phyloP scores from a whole-genome alignment of 2,888 invertebrate genomes.

The Nomada hirtipes region DNA sequence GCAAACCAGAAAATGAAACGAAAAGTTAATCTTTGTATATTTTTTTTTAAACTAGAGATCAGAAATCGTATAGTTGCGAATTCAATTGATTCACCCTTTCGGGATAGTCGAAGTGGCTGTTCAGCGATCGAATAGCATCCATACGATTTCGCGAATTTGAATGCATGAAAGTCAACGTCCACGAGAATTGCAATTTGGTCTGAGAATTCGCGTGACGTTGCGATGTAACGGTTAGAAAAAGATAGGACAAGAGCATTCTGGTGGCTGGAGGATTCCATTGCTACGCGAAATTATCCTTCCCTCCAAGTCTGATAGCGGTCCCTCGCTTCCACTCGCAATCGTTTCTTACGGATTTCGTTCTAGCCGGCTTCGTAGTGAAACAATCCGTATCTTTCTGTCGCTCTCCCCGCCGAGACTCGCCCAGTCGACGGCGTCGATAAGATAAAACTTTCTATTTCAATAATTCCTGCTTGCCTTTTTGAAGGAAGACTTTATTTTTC shows the following conservation, averaged over 20 bases:
- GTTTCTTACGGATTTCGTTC: slow-evolving; percentile 36
- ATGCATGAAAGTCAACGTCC: slow-evolving; percentile 35
- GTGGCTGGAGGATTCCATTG: slow-evolving; percentile 49
- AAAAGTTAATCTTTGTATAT: no score
- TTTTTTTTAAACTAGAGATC: no score
- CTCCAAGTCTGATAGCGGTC: slow-evolving; percentile 41
- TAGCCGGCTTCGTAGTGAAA: slow-evolving; percentile 20
- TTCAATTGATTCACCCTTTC: slow-evolving; percentile 1
- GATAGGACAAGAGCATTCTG: slow-evolving; percentile 42
- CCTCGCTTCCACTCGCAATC: slow-evolving; percentile 44
- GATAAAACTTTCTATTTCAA: slow-evolving; percentile 46
- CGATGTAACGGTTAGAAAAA: slow-evolving; percentile 39
- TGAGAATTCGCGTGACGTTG: slow-evolving; percentile 1
- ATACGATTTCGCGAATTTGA: slow-evolving; percentile 45
- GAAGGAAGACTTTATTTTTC: slow-evolving; percentile 22
- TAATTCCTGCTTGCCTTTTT: slow-evolving; percentile 32
- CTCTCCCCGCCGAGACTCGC: slow-evolving; percentile 4
- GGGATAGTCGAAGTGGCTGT: slow-evolving; percentile 24
- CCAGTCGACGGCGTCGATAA: not conserved
- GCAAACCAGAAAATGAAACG: no score
- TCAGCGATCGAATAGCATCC: slow-evolving; percentile 4
- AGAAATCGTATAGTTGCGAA: not conserved
- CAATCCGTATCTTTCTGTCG: slow-evolving; percentile 52
- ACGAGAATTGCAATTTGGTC: slow-evolving; percentile 45
- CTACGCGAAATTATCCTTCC: slow-evolving; percentile 59